Conservation (phyloP, 2,797 vertebrate genomes). For the Danio tinwini region DNA sequence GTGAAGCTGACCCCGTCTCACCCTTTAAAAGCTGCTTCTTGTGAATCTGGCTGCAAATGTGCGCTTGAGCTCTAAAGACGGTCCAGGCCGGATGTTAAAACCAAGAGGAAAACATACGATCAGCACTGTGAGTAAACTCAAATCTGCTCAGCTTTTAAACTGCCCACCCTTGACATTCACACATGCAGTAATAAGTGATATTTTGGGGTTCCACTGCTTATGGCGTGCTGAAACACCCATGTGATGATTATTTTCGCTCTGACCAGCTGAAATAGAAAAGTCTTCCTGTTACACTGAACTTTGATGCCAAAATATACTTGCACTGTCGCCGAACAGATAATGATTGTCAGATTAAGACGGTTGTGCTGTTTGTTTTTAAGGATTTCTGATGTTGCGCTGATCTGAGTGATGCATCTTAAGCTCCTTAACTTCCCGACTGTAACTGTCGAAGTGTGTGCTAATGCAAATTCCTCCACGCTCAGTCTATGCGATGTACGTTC, state of each 20-base stretch:
- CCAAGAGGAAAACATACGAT: not conserved
- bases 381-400: constrained; percentile 33
- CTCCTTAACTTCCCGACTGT: constrained; percentile 18
- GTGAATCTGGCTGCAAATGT: constrained; percentile 41
- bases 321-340: constrained; percentile 31
- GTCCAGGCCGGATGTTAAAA: constrained; percentile 30
- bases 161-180: constrained; percentile 22
- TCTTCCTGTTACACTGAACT: constrained; percentile 37
- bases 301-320: constrained; percentile 32
- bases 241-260: constrained; percentile 1
- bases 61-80: constrained; percentile 46
- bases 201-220: constrained; percentile 20
- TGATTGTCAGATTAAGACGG: constrained; percentile 1
- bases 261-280: not conserved
- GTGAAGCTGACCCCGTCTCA: constrained; percentile 47
- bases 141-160: constrained; percentile 47
- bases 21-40: constrained; percentile 53
- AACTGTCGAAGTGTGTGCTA: constrained; percentile 8
- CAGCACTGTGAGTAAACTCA: constrained; percentile 46
- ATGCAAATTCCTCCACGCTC: constrained; percentile 1
- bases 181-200: not conserved
- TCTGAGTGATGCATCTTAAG: constrained; percentile 40
- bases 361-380: constrained; percentile 14
- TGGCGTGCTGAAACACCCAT: not conserved
- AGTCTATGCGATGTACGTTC: constrained; percentile 27